A percentile compares a stretch with the other conserved stretches of the same genome.
Conservation (phyloP, 2,888 invertebrate species). For the Himalopsyche kuldschensis region DNA sequence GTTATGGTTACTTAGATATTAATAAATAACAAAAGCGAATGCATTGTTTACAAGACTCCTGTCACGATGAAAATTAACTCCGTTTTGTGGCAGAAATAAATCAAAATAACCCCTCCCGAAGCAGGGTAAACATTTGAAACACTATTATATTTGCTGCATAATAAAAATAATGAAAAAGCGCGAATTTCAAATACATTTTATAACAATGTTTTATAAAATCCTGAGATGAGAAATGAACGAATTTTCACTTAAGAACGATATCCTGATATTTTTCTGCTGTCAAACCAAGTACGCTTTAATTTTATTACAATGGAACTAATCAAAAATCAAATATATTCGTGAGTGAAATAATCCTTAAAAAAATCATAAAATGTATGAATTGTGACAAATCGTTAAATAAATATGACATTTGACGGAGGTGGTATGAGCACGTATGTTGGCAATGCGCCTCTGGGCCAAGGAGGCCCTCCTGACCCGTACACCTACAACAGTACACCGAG, state of each 20-base stretch:
- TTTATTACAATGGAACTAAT: no score
- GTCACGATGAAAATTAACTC: not conserved
- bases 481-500: constrained; percentile 65
- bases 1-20: constrained; percentile 42
- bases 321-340: no score
- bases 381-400: not conserved
- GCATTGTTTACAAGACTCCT: not conserved
- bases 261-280: not conserved
- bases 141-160: not conserved
- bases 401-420: constrained; percentile 9
- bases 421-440: constrained; percentile 10
- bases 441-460: constrained; percentile 1
- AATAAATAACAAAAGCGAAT: constrained; percentile 29
- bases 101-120: not conserved
- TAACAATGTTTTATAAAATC: not conserved
- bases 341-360: no score
- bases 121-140: no score
- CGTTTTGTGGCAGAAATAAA: not conserved
- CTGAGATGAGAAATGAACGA: not conserved
- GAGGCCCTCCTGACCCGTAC: constrained; percentile 53
- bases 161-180: not conserved
- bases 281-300: not conserved
- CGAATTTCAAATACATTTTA: not conserved
- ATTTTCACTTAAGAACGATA: not conserved
- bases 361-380: not conserved